phyloP scores from a whole-genome alignment of 2,113 vertebrate genomes.

The Pseudorectes ferrugineus region DNA sequence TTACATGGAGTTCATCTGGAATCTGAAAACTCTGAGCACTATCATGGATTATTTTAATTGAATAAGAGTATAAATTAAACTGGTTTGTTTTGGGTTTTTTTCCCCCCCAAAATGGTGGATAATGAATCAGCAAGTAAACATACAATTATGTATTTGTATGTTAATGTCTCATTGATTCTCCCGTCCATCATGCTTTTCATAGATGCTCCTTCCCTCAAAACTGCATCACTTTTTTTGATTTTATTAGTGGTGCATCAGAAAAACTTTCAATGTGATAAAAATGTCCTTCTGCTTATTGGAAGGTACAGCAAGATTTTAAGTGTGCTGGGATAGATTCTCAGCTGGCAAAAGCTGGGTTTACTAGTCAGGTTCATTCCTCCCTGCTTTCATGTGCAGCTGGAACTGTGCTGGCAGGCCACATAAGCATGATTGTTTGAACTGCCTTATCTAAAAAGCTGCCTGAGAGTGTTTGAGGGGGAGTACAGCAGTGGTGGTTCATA shows the following conservation, averaged over 20 bases:
- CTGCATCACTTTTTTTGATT: neutral
- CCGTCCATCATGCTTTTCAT: neutral
- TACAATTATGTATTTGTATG: neutral
- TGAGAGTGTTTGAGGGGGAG: neutral
- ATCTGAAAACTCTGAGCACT: neutral
- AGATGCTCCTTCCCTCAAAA: neutral
- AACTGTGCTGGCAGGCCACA: neutral
- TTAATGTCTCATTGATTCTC: neutral
- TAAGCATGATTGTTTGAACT: neutral
- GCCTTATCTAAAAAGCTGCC: neutral
- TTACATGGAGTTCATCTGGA: neutral
- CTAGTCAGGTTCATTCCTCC: neutral
- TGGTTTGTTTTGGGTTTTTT: neutral
- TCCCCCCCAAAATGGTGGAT: neutral
- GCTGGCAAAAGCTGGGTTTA: neutral
- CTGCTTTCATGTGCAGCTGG: neutral
- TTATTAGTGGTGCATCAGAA: neutral
- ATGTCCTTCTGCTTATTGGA: neutral
- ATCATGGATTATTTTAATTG: fast-evolving
- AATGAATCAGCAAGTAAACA: neutral
- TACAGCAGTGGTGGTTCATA: neutral
- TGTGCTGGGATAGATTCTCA: neutral
- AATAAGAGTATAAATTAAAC: neutral
- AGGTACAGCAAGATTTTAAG: neutral
- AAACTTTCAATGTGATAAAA: neutral